Evolutionary conservation across 2,888 invertebrate genomes (phyloP).

Genomic region (Trileptium ribeirensis): DNA sequence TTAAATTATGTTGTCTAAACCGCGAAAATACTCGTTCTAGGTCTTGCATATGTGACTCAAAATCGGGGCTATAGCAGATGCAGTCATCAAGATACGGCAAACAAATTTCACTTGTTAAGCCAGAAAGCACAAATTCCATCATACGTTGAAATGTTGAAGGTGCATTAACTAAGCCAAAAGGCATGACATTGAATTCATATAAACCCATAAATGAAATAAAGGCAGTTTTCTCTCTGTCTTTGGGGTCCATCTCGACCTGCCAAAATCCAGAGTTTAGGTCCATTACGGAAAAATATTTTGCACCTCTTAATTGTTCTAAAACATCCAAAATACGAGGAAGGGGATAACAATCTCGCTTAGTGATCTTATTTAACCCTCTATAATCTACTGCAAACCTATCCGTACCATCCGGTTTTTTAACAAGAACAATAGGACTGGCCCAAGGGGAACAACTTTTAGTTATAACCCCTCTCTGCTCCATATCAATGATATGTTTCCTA

Average conservation of each 20-base stretch:
- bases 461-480: neutral
- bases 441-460: neutral
- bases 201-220: constrained; percentile 29
- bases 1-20: neutral
- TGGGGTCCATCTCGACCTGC: constrained; percentile 22
- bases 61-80: neutral
- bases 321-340: constrained; percentile 15
- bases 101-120: neutral
- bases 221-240: constrained; percentile 31
- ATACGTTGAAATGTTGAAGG: constrained; percentile 34
- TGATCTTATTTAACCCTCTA: neutral
- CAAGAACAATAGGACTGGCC: constrained; percentile 12
- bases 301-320: neutral
- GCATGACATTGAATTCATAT: constrained; percentile 34
- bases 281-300: constrained; percentile 10
- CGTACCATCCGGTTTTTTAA: neutral
- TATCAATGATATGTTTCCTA: neutral
- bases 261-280: constrained; percentile 23
- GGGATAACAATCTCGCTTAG: constrained; percentile 14
- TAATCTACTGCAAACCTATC: constrained; percentile 9
- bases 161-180: constrained; percentile 30
- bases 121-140: neutral
- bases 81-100: constrained; percentile 19
- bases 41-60: neutral
- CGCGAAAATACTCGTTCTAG: neutral